Conservation (phyloP, 1,140 invertebrate genomes). For the Rhyzopertha dominica region DNA sequence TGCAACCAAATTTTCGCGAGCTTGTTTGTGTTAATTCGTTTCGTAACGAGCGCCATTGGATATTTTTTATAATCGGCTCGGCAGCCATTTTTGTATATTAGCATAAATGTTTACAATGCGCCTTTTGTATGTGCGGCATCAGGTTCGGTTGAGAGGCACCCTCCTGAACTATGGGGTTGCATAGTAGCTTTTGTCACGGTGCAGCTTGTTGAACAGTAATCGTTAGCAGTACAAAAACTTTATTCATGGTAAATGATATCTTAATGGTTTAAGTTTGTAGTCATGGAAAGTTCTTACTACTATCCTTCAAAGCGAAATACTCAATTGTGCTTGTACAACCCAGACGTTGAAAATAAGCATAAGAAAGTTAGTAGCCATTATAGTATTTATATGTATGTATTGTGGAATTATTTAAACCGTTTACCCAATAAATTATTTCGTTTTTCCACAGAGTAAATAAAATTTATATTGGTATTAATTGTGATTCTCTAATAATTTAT, state of each 20-base stretch:
- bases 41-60: neutral
- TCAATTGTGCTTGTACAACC: too few species aligned
- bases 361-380: too few species aligned
- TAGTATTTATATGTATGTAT: too few species aligned
- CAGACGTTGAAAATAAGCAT: too few species aligned
- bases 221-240: slow-evolving; percentile 1
- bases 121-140: slow-evolving; percentile 1
- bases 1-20: neutral
- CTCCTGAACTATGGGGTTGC: slow-evolving; percentile 1
- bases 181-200: too few species aligned
- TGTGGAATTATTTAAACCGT: too few species aligned
- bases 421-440: too few species aligned
- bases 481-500: too few species aligned
- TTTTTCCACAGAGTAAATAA: too few species aligned
- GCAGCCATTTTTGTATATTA: slow-evolving; percentile 3
- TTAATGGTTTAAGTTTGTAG: neutral
- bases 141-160: neutral
- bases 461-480: too few species aligned
- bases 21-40: neutral
- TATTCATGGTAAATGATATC: neutral
- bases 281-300: neutral
- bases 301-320: neutral
- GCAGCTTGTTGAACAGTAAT: too few species aligned
- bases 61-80: neutral
- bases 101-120: slow-evolving; percentile 4